Base-by-base conservation (phyloP, 2,888 invertebrate species). In the Plebejus anna region DNA sequence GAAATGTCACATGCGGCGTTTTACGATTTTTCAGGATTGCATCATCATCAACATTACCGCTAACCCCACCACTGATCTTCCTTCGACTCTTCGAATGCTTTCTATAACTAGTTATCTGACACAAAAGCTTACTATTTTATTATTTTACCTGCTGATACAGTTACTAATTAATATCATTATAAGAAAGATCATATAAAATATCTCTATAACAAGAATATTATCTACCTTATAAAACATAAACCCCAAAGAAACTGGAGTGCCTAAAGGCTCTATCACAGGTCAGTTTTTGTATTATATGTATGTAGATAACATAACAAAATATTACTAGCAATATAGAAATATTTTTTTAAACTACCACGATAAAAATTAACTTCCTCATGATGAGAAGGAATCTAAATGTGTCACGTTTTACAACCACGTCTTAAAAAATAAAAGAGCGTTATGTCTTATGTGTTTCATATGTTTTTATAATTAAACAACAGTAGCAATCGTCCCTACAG, bases 1-100 rank as follows among this genome's bases (percentile, higher is more conserved):
- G 89, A 92, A 89, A 87, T 90, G 90, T 91, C 90, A 83, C 91
- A 90, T 83, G 83, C 86, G 87, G 89, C 80, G 83, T 83, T 89
- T 89, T 87, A 89, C 85, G 77, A 72, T 75, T 75, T 77, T 76
- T 59, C 72, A 75, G 22, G 6, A 66, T 66, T 66, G 66, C 66
- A 66, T 66, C 66, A 66, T 66, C 66, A 32, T 66, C 66, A 36
- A 28, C 6, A 59, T 59, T 59, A 28, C 22, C 3, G 22, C 1
- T n/a, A 7, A 22, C 59, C 59, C 55, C 55, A 55, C 4, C 61
- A 28, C 61, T 28, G 61, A 61, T 59, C n/a, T 57, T 57, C 2
- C 2, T 61, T 22, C 22, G 11, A 61, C 11, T 9, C 3, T 3
- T 66, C 22, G 13, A 66, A 32, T 1, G 32, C 66, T 9, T 66